Conservation (phyloP, 2,888 invertebrate species). For the Phlogophora meticulosa region DNA sequence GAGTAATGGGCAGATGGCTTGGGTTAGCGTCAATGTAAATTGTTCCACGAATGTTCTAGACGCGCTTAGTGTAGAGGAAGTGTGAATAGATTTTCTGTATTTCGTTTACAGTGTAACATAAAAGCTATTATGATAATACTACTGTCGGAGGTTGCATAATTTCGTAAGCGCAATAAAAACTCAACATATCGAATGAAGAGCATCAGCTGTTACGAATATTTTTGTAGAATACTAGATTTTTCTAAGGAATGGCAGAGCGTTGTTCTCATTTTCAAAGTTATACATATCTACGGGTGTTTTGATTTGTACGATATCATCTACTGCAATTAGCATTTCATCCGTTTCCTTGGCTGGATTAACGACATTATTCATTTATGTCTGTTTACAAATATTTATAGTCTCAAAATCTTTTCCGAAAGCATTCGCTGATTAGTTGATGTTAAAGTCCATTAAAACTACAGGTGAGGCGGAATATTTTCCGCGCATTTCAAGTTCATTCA, state of each 20-base stretch:
- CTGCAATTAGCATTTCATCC: conserved; percentile 4
- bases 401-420: neutral
- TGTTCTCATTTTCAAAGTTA: neutral
- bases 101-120: conserved; percentile 19
- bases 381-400: conserved; percentile 18
- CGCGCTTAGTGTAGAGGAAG: conserved; percentile 13
- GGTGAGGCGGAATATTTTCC: conserved; percentile 38
- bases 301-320: neutral
- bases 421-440: conserved; percentile 24
- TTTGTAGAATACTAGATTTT: neutral
- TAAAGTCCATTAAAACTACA: conserved; percentile 12
- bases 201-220: conserved; percentile 29
- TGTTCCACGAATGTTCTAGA: conserved; percentile 36
- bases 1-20: conserved; percentile 37
- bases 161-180: neutral
- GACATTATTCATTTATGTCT: conserved; percentile 5
- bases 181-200: neutral
- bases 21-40: conserved; percentile 46
- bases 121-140: conserved; percentile 32
- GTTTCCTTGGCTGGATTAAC: neutral
- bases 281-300: neutral
- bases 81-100: conserved; percentile 12
- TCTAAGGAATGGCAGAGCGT: neutral
- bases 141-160: conserved; percentile 34
- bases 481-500: conserved; percentile 53